phyloP scores from a whole-genome alignment of 1,140 invertebrate species.

The Diorhabda carinulata region DNA sequence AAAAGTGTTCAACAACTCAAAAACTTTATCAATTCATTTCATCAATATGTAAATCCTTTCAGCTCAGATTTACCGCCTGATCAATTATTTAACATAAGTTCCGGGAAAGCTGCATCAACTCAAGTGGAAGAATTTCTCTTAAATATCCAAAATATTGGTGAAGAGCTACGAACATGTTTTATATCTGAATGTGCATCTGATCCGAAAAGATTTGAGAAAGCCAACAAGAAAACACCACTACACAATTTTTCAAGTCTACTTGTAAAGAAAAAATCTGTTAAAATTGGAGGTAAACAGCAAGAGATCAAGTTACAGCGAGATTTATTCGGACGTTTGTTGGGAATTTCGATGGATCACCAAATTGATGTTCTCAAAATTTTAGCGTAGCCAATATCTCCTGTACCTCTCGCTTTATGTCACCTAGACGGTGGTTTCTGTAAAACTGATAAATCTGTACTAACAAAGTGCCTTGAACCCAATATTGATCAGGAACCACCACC shows the following conservation, averaged over 20 bases:
- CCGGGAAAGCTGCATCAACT: too few species aligned
- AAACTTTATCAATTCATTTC: conserved; percentile 3
- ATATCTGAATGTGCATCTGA: too few species aligned
- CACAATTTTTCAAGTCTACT: too few species aligned
- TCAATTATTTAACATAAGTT: too few species aligned
- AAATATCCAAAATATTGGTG: background rate
- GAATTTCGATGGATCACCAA: conserved; percentile 24
- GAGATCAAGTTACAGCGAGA: too few species aligned
- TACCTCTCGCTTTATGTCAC: conserved; percentile 40
- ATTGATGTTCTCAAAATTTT: conserved; percentile 24
- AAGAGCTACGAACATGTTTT: background rate
- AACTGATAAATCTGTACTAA: conserved; percentile 37
- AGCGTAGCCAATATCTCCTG: conserved; percentile 19
- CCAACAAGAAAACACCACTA: too few species aligned
- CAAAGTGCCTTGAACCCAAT: background rate
- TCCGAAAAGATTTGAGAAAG: too few species aligned
- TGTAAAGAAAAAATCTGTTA: background rate
- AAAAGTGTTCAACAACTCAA: conserved; percentile 5
- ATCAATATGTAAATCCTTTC: too few species aligned
- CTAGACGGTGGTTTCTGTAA: conserved; percentile 41
- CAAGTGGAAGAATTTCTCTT: conserved; percentile 2
- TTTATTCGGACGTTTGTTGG: conserved; percentile 20
- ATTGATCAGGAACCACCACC: too few species aligned
- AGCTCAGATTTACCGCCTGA: too few species aligned
- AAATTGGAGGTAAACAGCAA: too few species aligned